Evolutionary conservation across 2,113 vertebrate species (phyloP).

Genomic region (Neoarius graeffei): DNA sequence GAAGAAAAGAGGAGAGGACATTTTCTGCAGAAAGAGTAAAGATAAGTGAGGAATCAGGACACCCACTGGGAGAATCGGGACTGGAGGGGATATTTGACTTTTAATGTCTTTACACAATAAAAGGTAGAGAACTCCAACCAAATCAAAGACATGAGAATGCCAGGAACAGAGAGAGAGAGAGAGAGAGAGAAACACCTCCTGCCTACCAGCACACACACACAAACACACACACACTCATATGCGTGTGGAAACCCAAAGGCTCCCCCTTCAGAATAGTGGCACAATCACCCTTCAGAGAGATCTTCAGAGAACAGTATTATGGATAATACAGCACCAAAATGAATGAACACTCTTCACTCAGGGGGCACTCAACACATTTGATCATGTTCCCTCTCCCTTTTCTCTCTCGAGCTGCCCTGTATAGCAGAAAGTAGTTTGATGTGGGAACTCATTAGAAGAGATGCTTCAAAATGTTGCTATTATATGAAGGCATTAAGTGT

Average conservation of each 20-base stretch:
- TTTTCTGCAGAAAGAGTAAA: neutral
- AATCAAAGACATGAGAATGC: slow-evolving; percentile 3
- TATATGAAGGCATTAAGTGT: too few relatives aligned
- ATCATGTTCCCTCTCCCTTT: neutral
- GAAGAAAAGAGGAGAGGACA: neutral
- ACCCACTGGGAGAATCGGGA: too few relatives aligned
- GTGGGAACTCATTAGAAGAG: neutral
- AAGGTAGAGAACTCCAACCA: neutral
- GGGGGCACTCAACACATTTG: neutral
- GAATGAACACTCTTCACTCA: neutral
- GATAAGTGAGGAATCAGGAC: neutral
- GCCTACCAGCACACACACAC: too few relatives aligned
- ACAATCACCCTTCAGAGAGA: neutral
- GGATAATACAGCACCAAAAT: neutral
- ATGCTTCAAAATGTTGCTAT: neutral
- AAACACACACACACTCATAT: neutral
- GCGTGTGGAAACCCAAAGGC: too few relatives aligned
- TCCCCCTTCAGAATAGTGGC: neutral
- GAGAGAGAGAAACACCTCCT: neutral
- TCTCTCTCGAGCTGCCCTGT: neutral
- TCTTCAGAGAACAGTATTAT: slow-evolving; percentile 10
- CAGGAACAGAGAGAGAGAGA: neutral
- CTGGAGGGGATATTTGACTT: too few relatives aligned
- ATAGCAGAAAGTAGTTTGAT: neutral
- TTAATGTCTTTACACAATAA: neutral